Evolutionary conservation across 1,140 invertebrate genomes (phyloP).

Genomic region (Aporrectodea caliginosa): DNA sequence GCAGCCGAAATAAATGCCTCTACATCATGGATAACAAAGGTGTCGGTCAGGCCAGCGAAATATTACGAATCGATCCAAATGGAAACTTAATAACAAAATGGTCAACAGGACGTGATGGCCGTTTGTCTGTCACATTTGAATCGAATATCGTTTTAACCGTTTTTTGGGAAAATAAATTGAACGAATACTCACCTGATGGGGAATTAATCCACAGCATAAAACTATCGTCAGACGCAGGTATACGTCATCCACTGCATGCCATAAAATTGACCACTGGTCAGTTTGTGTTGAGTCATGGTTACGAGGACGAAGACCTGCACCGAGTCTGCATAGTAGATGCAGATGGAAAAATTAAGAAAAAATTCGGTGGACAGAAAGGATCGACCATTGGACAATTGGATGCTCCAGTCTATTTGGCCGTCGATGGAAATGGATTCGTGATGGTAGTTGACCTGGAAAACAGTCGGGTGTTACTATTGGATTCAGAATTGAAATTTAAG

Average conservation of each 20-base stretch:
- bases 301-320: not conserved
- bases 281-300: not conserved
- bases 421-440: not conserved
- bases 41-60: too few relatives aligned
- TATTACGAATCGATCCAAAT: not conserved
- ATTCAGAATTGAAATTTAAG: not conserved
- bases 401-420: not conserved
- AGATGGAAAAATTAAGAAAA: not conserved
- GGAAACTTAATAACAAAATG: not conserved
- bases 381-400: not conserved
- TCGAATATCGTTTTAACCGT: not conserved
- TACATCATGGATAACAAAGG: not conserved
- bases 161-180: not conserved
- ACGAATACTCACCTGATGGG: not conserved
- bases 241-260: not conserved
- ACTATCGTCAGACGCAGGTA: not conserved
- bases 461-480: not conserved
- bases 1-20: not conserved
- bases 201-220: not conserved
- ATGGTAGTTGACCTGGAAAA: not conserved
- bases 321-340: not conserved
- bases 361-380: not conserved
- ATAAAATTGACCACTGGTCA: not conserved
- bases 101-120: not conserved
- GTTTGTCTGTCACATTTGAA: not conserved